Evolutionary conservation across 2,113 vertebrate species (phyloP).

Genomic region (Bungarus multicinctus): DNA sequence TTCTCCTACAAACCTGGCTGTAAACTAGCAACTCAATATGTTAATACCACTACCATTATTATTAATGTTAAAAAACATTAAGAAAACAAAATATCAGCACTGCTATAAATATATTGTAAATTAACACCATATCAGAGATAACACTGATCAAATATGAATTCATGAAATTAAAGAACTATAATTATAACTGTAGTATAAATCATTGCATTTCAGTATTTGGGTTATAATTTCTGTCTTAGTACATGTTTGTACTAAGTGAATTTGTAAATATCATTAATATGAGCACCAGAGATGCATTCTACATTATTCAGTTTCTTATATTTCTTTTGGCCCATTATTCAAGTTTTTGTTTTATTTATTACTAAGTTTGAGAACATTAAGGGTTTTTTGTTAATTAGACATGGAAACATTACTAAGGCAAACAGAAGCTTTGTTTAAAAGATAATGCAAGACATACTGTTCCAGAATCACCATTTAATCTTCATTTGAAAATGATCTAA

Average conservation of each 20-base stretch:
- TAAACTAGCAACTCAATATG: background rate
- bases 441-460: no score
- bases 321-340: constrained; percentile 22
- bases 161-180: constrained; percentile 1
- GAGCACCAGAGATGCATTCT: constrained; percentile 4
- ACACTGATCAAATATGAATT: constrained; percentile 20
- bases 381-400: background rate
- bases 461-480: background rate
- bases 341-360: constrained; percentile 25
- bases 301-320: constrained; percentile 1
- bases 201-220: background rate
- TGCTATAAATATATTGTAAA: background rate
- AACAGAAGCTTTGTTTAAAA: background rate
- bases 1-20: no score
- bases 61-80: background rate
- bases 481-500: background rate
- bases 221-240: constrained; percentile 36
- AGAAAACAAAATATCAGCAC: constrained; percentile 16
- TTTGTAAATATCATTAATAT: constrained; percentile 29
- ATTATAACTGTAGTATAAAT: constrained; percentile 17
- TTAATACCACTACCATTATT: background rate
- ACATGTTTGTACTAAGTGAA: constrained; percentile 30
- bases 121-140: constrained; percentile 2
- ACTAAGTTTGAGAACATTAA: background rate
- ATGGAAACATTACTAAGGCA: background rate